phyloP scores from a whole-genome alignment of 2,888 invertebrate species.

The Nyleta sp. region DNA sequence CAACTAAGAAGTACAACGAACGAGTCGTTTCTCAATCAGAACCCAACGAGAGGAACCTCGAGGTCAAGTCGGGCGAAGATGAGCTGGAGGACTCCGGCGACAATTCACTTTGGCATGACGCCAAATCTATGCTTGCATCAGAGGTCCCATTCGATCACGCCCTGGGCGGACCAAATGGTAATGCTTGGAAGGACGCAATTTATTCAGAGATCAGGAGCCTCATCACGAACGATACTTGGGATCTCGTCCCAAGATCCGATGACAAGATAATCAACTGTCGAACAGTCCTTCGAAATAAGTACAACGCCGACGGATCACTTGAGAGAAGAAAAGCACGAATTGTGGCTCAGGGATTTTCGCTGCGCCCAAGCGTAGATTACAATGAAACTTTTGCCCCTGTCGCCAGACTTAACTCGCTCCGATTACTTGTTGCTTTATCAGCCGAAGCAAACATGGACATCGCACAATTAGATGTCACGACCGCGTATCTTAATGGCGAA shows the following conservation, averaged over 20 bases:
- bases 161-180: conserved; percentile 7
- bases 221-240: conserved; percentile 55
- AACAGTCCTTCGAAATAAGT: conserved; percentile 20
- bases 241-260: conserved; percentile 38
- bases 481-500: conserved; percentile 11
- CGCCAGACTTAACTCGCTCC: conserved; percentile 36
- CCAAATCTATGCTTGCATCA: conserved; percentile 13
- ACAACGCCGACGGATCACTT: conserved; percentile 45
- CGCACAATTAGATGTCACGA: conserved; percentile 49
- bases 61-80: too few species aligned
- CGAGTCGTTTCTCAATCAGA: not conserved
- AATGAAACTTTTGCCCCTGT: conserved; percentile 48
- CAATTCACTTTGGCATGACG: too few species aligned
- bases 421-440: conserved; percentile 59
- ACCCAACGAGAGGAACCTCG: too few species aligned
- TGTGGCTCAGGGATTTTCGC: conserved; percentile 50
- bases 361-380: conserved; percentile 56
- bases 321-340: conserved; percentile 62
- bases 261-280: conserved; percentile 18
- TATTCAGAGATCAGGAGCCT: conserved; percentile 55
- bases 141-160: conserved; percentile 28
- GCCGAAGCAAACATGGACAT: conserved; percentile 57
- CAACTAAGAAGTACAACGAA: not conserved
- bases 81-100: too few species aligned
- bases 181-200: conserved; percentile 29